Evolutionary conservation across 2,113 vertebrate species (phyloP), one percentile per base, ranked within the genome.

Genomic region (Cacatua alba): DNA sequence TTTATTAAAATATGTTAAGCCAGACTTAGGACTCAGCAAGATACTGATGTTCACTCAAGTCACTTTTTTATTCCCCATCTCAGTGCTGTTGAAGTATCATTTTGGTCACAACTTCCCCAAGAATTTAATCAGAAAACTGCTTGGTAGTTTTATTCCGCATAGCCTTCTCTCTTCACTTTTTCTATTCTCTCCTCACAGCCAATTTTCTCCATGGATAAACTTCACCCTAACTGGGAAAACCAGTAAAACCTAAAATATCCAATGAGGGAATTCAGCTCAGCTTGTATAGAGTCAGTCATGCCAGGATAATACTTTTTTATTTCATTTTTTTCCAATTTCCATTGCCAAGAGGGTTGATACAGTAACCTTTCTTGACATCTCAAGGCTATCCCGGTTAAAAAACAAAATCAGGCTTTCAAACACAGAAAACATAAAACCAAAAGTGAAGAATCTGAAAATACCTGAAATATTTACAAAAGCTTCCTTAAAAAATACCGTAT

Each of bases 131-230:
- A 80, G 44, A 88, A 59, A 76, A 65, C 41, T 13, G 23, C 16
- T 88, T 0, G 0, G 4, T 8, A 82, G 57, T 49, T 85, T 93
- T 59, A 6, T 31, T 51, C 41, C 1, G 0, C 3, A 0, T 39
- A 76, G 67, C 43, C 29, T 63, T 80, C 75, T 87, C 75, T 82
- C 57, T 60, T 69, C 16, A 25, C 49, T 81, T 78, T 84, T 86
- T 62, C 28, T 23, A 18, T 91, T 85, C 59, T 86, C 63, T 88
- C 41, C 82, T 90, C 90, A 88, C 46, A 97, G 64, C 44, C 71
- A 90, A 88, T 95, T 96, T 95, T 97, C 93, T 96, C 71, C 93
- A 93, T 80, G 94, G 82, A 80, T 94, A 92, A 93, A 80, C 85
- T 79, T 91, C 23, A 13, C 25, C 64, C 20, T 9, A 48, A 41